phyloP scores from a whole-genome alignment of 2,888 invertebrate species.

The Choreutis nemorana region DNA sequence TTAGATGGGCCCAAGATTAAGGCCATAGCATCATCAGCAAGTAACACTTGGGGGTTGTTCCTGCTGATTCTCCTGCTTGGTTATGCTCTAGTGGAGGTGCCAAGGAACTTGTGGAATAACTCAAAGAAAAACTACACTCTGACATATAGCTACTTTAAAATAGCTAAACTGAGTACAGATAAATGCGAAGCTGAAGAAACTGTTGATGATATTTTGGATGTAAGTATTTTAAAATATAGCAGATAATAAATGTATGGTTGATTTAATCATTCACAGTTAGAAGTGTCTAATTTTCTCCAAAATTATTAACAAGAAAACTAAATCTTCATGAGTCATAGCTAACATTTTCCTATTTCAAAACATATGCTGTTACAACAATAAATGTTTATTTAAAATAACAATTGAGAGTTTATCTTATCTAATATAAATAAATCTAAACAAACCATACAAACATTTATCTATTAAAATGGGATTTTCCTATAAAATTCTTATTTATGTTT shows the following conservation, averaged over 20 bases:
- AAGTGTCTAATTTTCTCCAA: neutral
- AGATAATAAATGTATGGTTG: too few relatives aligned
- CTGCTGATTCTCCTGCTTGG: conserved; percentile 89
- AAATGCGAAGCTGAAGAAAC: conserved; percentile 97
- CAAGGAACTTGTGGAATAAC: conserved; percentile 89
- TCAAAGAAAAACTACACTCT: conserved; percentile 86
- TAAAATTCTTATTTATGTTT: too few relatives aligned
- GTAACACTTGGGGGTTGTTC: conserved; percentile 99
- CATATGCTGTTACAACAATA: too few relatives aligned
- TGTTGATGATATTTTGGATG: conserved; percentile 94
- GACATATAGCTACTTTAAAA: conserved; percentile 90
- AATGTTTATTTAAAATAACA: too few relatives aligned
- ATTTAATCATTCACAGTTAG: too few relatives aligned
- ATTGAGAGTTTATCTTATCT: too few relatives aligned
- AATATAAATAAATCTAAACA: too few relatives aligned
- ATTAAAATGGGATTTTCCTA: too few relatives aligned
- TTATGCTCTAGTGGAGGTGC: conserved; percentile 96
- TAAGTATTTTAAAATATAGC: conserved; percentile 44
- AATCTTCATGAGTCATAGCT: conserved; percentile 2
- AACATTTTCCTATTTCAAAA: too few relatives aligned
- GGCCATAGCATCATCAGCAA: conserved; percentile 96
- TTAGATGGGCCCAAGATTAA: conserved; percentile 93
- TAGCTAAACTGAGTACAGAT: conserved; percentile 92
- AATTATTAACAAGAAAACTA: neutral
- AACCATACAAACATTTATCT: too few relatives aligned